Evolutionary conservation across 2,113 vertebrate species (phyloP).

Genomic region (Lycocorax pyrrhopterus): DNA sequence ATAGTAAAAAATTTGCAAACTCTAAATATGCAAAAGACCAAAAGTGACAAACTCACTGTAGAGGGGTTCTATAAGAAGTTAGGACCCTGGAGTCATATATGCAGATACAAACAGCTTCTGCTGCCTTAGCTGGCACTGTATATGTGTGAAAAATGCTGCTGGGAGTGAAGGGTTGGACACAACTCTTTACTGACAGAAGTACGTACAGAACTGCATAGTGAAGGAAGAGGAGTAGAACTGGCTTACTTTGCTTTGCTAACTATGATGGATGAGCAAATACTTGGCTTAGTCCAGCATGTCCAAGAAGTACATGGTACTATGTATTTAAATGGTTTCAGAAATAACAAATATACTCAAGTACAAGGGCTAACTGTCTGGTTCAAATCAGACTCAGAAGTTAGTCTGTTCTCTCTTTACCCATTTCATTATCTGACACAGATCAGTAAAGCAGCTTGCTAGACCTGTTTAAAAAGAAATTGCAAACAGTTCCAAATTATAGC

Average conservation of each 20-base stretch:
- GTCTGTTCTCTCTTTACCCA: background rate
- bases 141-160: background rate
- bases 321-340: background rate
- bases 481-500: background rate
- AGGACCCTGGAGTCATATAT: background rate
- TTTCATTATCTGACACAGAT: background rate
- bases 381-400: background rate
- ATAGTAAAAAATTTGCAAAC: background rate
- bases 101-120: background rate
- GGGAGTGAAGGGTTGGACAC: background rate
- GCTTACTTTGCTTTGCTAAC: background rate
- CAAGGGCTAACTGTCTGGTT: background rate
- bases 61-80: background rate
- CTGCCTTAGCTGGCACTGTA: background rate
- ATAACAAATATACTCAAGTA: background rate
- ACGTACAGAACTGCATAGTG: background rate
- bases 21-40: background rate
- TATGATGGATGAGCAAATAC: background rate
- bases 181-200: background rate
- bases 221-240: background rate
- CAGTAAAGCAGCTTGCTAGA: background rate
- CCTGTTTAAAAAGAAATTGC: background rate
- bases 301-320: background rate
- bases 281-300: rapidly evolving
- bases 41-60: background rate